Conservation (phyloP, 2,797 vertebrate species). For the Schizothorax lantsangensis region DNA sequence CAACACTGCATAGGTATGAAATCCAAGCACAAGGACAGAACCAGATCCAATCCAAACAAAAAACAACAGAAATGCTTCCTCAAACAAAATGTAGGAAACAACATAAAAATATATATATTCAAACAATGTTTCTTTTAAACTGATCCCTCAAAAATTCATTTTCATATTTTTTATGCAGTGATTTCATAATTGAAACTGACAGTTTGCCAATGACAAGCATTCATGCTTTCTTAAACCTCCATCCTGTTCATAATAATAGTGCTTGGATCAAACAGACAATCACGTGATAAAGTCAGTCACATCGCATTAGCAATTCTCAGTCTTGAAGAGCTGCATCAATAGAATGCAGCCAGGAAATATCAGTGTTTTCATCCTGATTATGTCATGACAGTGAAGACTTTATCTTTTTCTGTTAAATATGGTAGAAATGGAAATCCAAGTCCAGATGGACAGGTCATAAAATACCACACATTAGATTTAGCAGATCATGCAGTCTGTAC, state of each 20-base stretch:
- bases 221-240: conserved; percentile 5
- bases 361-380: conserved; percentile 19
- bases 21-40: conserved; percentile 21
- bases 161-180: conserved; percentile 15
- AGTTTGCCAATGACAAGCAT: not conserved
- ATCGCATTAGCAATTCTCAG: not conserved
- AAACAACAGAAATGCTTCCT: conserved; percentile 24
- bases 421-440: not conserved
- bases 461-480: conserved; percentile 6
- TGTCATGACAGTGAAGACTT: not conserved
- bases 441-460: not conserved
- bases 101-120: conserved; percentile 15
- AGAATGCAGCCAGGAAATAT: not conserved
- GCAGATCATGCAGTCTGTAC: conserved; percentile 22
- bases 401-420: conserved; percentile 17
- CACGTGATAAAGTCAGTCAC: not conserved
- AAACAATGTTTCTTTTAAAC: not conserved
- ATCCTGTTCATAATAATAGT: not conserved
- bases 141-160: not conserved
- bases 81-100: conserved; percentile 9
- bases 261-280: not conserved
- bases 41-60: conserved; percentile 12
- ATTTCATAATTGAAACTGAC: conserved; percentile 10
- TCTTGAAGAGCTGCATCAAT: not conserved
- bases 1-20: conserved; percentile 15